Evolutionary conservation across 2,797 vertebrate species (phyloP).

Genomic region (Leuciscus waleckii): DNA sequence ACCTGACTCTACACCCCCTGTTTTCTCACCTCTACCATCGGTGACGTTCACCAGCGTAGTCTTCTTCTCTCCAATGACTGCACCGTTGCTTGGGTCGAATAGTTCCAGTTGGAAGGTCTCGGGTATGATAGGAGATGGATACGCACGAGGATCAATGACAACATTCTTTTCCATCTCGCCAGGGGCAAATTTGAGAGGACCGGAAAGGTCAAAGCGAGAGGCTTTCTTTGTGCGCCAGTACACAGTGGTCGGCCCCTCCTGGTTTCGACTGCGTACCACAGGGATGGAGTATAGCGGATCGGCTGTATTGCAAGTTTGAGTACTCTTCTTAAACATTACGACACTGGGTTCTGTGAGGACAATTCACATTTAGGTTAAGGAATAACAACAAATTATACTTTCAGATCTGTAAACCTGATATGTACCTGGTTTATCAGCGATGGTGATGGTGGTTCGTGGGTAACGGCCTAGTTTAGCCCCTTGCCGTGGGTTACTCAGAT

Average conservation of each 20-base stretch:
- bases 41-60: constrained; percentile 73
- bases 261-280: constrained; percentile 75
- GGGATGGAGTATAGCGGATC: constrained; percentile 76
- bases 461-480: constrained; percentile 90
- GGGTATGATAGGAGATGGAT: constrained; percentile 63
- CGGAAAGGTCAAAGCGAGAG: constrained; percentile 71
- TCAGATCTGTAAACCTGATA: background rate
- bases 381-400: background rate
- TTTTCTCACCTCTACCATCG: constrained; percentile 66
- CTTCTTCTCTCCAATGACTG: constrained; percentile 74
- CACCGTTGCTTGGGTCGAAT: constrained; percentile 75
- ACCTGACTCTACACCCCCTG: background rate
- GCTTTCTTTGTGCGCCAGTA: constrained; percentile 79
- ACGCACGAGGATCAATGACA: constrained; percentile 67
- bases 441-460: constrained; percentile 87
- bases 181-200: constrained; percentile 73
- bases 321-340: constrained; percentile 78
- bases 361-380: background rate
- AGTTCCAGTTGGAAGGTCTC: constrained; percentile 80
- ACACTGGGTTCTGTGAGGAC: constrained; percentile 73
- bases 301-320: constrained; percentile 71
- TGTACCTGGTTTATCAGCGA: constrained; percentile 84
- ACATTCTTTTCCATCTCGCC: constrained; percentile 79
- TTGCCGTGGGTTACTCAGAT: constrained; percentile 89
- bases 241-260: constrained; percentile 68